A percentile compares a stretch with the other conserved stretches of the same genome.
Conservation (phyloP, 2,888 invertebrate genomes). For the Thysanoteuthis rhombus region DNA sequence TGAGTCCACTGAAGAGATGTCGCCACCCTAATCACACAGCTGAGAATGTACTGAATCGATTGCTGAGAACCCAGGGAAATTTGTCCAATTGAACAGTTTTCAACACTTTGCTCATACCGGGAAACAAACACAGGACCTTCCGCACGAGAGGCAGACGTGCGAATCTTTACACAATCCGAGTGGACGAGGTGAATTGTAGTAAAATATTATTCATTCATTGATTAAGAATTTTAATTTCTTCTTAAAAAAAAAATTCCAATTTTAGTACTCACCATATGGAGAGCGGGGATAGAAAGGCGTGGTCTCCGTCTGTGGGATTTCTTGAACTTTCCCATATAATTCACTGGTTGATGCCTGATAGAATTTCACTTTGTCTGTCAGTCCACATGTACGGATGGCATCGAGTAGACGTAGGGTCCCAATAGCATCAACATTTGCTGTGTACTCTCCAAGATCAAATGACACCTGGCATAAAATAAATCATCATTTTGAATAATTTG, state of each 20-base stretch:
- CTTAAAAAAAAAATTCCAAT: background rate
- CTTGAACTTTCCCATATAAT: slow-evolving; percentile 68
- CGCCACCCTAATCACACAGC: too few relatives aligned
- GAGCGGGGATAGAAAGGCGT: slow-evolving; percentile 69
- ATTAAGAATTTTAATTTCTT: too few relatives aligned
- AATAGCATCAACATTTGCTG: slow-evolving; percentile 80
- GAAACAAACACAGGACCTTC: too few relatives aligned
- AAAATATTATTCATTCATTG: too few relatives aligned
- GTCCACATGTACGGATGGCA: slow-evolving; percentile 66
- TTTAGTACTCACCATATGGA: slow-evolving; percentile 64
- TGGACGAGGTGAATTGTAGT: too few relatives aligned
- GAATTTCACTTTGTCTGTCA: slow-evolving; percentile 60
- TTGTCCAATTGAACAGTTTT: too few relatives aligned
- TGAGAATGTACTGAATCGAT: too few relatives aligned
- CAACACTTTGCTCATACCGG: too few relatives aligned
- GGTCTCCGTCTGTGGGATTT: slow-evolving; percentile 68
- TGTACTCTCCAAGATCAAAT: slow-evolving; percentile 98
- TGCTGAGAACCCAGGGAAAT: too few relatives aligned
- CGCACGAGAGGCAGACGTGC: too few relatives aligned
- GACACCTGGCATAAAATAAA: slow-evolving; percentile 74
- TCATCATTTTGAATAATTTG: background rate
- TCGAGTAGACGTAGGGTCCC: slow-evolving; percentile 67
- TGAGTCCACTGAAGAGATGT: too few relatives aligned
- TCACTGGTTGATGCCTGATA: slow-evolving; percentile 69
- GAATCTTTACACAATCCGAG: too few relatives aligned